Conservation (phyloP, 2,113 vertebrate species). For the Rhea americana region DNA sequence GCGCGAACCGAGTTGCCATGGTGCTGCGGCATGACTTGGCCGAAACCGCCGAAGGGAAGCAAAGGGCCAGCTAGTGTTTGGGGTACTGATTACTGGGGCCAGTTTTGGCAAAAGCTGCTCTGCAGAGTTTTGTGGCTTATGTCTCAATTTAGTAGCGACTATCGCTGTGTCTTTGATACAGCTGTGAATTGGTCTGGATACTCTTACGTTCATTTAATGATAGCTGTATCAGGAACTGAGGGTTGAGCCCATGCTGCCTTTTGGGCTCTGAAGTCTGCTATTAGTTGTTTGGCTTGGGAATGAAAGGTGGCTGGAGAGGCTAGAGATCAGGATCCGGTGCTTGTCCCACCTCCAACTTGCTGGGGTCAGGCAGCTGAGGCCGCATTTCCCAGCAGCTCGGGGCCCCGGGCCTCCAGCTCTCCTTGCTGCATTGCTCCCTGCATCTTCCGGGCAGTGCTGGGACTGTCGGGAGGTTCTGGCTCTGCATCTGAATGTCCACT, state of each 20-base stretch:
- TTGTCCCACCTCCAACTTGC: background rate
- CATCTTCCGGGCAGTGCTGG: background rate
- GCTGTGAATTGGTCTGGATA: background rate
- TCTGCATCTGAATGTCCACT: background rate
- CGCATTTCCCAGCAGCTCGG: too few species aligned
- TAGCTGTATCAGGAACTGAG: background rate
- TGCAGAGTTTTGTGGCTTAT: background rate
- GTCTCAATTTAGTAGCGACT: constrained; percentile 34
- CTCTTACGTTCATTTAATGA: background rate
- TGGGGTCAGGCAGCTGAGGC: background rate
- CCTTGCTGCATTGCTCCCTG: too few species aligned
- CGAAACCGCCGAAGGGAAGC: background rate
- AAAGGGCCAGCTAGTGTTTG: constrained; percentile 24
- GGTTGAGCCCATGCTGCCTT: background rate
- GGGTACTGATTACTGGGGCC: constrained; percentile 13
- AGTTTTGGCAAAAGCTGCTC: constrained; percentile 8
- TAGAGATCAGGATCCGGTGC: background rate
- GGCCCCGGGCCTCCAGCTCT: too few species aligned
- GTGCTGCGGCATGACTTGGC: constrained; percentile 38
- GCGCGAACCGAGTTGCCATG: constrained; percentile 71
- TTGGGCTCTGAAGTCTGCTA: background rate
- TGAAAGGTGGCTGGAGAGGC: too few species aligned
- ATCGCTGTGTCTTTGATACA: background rate
- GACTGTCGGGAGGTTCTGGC: background rate
- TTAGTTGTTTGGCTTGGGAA: background rate